These are phyloP conservation scores for Paralichthys olivaceus DNA, from an alignment of 2,113 vertebrate genomes.

Conservation along the genomic window DNA sequence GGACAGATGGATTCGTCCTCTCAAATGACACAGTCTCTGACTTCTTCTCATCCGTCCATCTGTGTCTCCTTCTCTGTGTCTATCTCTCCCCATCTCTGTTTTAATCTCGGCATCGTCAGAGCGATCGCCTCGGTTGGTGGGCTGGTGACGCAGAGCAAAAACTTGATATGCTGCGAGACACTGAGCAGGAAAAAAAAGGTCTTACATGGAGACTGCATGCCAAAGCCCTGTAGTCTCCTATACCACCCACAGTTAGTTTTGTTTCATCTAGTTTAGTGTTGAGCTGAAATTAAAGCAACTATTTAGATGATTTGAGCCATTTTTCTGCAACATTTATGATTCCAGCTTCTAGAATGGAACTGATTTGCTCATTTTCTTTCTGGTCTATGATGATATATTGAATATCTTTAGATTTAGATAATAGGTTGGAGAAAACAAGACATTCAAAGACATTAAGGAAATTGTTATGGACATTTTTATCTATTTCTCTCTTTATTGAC, in stretches of 20 bases:
- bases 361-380: not conserved
- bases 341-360: not conserved
- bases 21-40: conserved; percentile 44
- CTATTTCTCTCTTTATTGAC: no score
- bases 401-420: not conserved
- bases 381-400: not conserved
- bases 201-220: not conserved
- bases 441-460: no score
- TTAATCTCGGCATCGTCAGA: conserved; percentile 60
- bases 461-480: no score
- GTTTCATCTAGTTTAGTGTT: not conserved
- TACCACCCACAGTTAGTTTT: conserved; percentile 26
- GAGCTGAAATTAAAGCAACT: not conserved
- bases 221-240: conserved; percentile 11
- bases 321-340: not conserved
- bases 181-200: conserved; percentile 26
- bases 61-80: conserved; percentile 8
- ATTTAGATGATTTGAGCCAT: not conserved
- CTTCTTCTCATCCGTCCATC: conserved; percentile 21
- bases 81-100: conserved; percentile 52
- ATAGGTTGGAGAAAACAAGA: not conserved
- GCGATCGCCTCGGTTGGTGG: conserved; percentile 52
- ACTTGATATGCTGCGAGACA: conserved; percentile 53
- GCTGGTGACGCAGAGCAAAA: conserved; percentile 29
- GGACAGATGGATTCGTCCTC: conserved; percentile 19